Conservation (phyloP, 2,113 vertebrate genomes). For the Apteryx mantelli region DNA sequence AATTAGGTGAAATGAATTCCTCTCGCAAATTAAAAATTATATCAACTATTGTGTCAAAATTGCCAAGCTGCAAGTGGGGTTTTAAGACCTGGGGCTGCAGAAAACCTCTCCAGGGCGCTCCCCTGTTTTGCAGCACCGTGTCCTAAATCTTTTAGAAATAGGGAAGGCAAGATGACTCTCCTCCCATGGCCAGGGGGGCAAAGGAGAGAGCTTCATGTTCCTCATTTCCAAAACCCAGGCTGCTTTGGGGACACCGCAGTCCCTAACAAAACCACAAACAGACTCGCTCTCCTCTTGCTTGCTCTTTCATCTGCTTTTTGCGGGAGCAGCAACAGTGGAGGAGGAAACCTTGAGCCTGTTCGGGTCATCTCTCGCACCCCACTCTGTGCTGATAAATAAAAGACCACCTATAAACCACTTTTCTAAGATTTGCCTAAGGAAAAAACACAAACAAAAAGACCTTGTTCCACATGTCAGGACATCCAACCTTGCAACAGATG, state of each 20-base stretch:
- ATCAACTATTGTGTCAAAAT: neutral
- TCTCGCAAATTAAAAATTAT: neutral
- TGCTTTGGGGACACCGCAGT: neutral
- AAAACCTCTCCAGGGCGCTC: neutral
- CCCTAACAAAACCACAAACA: neutral
- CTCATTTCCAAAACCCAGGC: neutral
- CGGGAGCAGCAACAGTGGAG: neutral
- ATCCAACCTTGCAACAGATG: neutral
- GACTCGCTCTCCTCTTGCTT: neutral
- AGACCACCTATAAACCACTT: neutral
- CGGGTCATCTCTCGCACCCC: neutral
- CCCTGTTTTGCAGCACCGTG: neutral
- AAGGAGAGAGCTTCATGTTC: neutral
- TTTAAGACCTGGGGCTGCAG: neutral
- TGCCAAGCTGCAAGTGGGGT: accelerated
- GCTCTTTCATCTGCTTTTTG: neutral
- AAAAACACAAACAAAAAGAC: neutral
- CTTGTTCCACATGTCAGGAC: neutral
- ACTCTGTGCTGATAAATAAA: too few species aligned
- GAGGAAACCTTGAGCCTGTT: neutral
- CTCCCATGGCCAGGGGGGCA: neutral
- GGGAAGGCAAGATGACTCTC: neutral
- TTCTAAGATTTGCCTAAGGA: neutral
- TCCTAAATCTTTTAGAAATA: neutral
- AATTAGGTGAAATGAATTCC: neutral